Percentiles rank a stretch among this genome's conserved stretches.
Conservation (phyloP, 2,797 vertebrate species). For the Chrosomus eos region DNA sequence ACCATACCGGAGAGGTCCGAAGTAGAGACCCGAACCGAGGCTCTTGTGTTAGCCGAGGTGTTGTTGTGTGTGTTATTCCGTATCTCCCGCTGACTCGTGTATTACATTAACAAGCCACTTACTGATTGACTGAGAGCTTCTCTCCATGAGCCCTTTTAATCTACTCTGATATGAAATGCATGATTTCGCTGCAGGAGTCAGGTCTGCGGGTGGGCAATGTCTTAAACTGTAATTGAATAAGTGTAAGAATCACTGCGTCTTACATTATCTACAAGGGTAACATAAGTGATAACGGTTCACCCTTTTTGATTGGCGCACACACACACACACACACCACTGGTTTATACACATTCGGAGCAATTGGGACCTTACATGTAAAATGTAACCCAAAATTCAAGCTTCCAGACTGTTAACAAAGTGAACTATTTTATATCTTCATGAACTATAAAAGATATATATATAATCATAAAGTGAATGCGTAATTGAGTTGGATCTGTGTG, state of each 20-base stretch:
- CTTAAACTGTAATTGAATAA: conserved; percentile 65
- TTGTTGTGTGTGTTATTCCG: conserved; percentile 57
- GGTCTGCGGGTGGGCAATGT: conserved; percentile 62
- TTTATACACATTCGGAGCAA: conserved; percentile 4
- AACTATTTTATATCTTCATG: background rate
- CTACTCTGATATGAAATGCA: conserved; percentile 76
- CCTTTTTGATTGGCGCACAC: conserved; percentile 3
- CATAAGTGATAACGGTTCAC: conserved; percentile 46
- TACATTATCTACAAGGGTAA: conserved; percentile 55
- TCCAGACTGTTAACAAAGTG: background rate
- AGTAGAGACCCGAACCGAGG: background rate
- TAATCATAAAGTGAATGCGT: background rate
- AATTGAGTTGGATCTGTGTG: background rate
- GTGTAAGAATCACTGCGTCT: conserved; percentile 55
- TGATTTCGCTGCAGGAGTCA: conserved; percentile 62
- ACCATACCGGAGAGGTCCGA: conserved; percentile 3
- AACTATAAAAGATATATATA: background rate
- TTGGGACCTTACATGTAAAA: background rate
- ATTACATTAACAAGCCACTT: conserved; percentile 70
- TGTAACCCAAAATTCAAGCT: background rate
- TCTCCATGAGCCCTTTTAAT: conserved; percentile 77
- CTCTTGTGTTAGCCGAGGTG: background rate
- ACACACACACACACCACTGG: background rate
- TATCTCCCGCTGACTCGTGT: conserved; percentile 69
- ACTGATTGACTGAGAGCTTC: conserved; percentile 77